phyloP scores from a whole-genome alignment of 2,113 vertebrate genomes.

The Sakesphorus luctuosus region DNA sequence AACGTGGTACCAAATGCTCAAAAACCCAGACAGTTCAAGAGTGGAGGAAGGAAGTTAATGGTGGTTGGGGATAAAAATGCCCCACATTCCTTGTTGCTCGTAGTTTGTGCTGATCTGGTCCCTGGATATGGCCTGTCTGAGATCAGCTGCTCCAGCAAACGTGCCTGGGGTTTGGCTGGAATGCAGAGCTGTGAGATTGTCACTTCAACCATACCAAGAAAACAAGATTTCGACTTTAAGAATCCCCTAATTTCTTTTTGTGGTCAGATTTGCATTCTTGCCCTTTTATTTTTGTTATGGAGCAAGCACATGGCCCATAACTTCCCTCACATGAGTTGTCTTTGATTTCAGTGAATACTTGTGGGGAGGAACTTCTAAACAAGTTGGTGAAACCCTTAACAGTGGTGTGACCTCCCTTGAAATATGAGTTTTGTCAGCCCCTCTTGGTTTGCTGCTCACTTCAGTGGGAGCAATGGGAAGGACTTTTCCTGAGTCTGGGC shows the following conservation, averaged over 20 bases:
- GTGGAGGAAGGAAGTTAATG: neutral
- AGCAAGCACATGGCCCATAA: neutral
- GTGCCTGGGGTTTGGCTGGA: neutral
- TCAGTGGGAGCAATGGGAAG: neutral
- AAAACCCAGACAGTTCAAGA: neutral
- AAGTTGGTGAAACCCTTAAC: neutral
- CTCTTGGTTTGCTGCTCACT: neutral
- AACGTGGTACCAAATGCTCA: neutral
- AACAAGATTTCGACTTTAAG: neutral
- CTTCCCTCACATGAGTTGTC: accelerated
- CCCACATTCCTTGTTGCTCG: neutral
- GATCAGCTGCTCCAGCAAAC: neutral
- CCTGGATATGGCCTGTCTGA: neutral
- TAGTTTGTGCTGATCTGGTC: neutral
- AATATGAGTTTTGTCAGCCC: accelerated
- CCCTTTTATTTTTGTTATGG: accelerated
- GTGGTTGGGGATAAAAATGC: neutral
- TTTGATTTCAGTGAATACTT: neutral
- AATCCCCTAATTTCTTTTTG: neutral
- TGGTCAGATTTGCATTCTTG: neutral
- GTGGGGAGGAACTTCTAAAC: neutral
- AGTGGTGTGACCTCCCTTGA: accelerated
- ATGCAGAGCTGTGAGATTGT: neutral
- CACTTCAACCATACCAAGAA: accelerated
- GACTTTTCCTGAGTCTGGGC: neutral